Evolutionary conservation across 2,113 vertebrate genomes (phyloP), one percentile per base, ranked within the genome.

Genomic region (Crypturellus undulatus): DNA sequence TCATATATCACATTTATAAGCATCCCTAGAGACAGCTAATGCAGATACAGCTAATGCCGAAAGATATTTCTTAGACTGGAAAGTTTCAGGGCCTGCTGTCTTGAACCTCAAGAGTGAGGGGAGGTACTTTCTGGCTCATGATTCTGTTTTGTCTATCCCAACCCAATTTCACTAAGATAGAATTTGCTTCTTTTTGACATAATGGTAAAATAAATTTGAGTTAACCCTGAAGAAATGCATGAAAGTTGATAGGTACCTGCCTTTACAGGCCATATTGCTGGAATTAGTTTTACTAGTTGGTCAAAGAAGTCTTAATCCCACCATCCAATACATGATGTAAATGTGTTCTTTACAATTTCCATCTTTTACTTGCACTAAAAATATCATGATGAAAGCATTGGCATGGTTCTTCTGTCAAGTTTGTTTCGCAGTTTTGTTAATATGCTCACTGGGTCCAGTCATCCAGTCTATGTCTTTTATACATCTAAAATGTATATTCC

Each of bases 1-100:
- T 92, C 90, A 82, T 94, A 87, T 75, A 91, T 92, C 81, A 71
- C 70, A 62, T 89, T 92, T 93, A 78, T 71, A 94, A 95, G 26
- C 64, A 78, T 60, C 72, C 80, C 64, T 45, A 77, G 77, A 75
- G 85, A 77, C 82, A 82, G 49, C 14, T 81, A 89, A 76, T 76
- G 43, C 67, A 84, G 62, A 76, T 60, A 77, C 22, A 69, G 68
- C 59, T 86, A 92, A 85, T 77, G 85, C 60, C 73, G 42, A 92
- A 90, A 88, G 64, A 51, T 88, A 78, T 59, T 90, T 69, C 11
- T 12, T 47, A 51, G 60, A 62, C 64, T 94, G 42, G 75, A 60
- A 83, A 79, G 38, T 81, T 47, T 81, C 65, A 84, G 45, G 24
- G 26, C 21, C 51, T 70, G 69, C 63, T 86, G 80, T 75, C 51